Percentiles rank a stretch among this genome's conserved stretches.
Evolutionary conservation across 1,140 invertebrate genomes (phyloP).

Genomic region (Musca vetustissima): DNA sequence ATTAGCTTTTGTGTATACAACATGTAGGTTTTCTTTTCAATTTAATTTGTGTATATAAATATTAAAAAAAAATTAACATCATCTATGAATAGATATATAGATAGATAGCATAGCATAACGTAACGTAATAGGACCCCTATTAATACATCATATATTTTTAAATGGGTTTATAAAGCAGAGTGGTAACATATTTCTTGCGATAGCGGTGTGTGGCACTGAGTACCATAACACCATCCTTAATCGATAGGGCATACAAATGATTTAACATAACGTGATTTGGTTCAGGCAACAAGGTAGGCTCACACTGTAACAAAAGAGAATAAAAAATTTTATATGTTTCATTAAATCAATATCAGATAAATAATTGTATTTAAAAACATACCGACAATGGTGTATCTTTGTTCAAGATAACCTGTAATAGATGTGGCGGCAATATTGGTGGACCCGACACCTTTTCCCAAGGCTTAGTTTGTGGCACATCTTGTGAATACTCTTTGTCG

Average conservation of each 20-base stretch:
- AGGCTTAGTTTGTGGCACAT: conserved; percentile 85
- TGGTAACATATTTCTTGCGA: conserved; percentile 99
- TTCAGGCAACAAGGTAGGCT: conserved; percentile 97
- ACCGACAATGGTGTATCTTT: conserved; percentile 95
- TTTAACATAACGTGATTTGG: conserved; percentile 99
- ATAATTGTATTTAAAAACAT: too few relatives aligned
- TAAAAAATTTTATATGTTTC: neutral
- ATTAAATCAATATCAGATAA: too few relatives aligned
- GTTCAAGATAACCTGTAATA: conserved; percentile 98
- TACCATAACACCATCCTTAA: conserved; percentile 99
- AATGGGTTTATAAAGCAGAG: conserved; percentile 97
- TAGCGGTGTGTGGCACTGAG: conserved; percentile 96
- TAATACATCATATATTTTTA: conserved; percentile 56
- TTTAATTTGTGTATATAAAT: neutral
- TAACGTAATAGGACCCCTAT: too few relatives aligned
- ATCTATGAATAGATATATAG: too few relatives aligned
- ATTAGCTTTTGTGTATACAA: neutral
- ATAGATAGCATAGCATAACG: too few relatives aligned
- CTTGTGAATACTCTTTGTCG: conserved; percentile 84
- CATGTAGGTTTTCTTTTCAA: too few relatives aligned
- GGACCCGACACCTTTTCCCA: conserved; percentile 91
- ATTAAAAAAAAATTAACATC: neutral
- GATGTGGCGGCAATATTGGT: conserved; percentile 95
- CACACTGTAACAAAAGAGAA: conserved; percentile 69
- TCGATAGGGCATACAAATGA: conserved; percentile 98